These are phyloP conservation scores for Prionchulus punctatus DNA, from an alignment of 2,888 invertebrate genomes.

Conservation along the genomic window DNA sequence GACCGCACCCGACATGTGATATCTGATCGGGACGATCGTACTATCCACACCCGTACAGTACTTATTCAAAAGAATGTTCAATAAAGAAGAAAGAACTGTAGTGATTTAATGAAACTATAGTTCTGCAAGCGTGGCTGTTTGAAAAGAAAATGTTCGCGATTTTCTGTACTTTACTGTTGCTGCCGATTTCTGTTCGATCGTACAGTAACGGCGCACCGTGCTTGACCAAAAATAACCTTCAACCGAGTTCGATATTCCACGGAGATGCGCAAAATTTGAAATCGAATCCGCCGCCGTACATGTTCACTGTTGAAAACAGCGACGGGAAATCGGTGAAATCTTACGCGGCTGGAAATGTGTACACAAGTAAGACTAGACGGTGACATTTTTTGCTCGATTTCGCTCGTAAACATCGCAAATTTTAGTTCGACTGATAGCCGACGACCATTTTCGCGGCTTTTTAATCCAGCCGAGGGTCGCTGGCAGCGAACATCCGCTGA, in stretches of 20 bases:
- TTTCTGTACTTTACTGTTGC: no score
- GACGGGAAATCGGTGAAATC: neutral
- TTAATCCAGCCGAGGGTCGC: conserved; percentile 8
- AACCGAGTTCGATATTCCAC: conserved; percentile 4
- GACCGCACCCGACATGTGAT: no score
- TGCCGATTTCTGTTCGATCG: no score
- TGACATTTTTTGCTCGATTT: neutral
- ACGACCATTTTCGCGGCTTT: neutral
- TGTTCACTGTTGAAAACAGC: neutral
- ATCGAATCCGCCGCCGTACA: conserved; percentile 2
- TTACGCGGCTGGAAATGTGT: conserved; percentile 4
- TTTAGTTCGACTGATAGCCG: conserved; percentile 8
- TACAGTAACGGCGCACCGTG: conserved; percentile 13
- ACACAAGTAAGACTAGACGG: conserved; percentile 2
- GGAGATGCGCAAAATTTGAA: neutral
- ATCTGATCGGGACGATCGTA: no score
- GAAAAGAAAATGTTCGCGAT: no score
- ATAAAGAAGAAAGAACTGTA: no score
- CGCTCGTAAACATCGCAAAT: neutral
- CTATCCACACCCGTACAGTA: no score
- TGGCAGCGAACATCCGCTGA: conserved; percentile 9
- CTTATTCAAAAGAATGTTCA: no score
- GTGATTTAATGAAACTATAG: no score
- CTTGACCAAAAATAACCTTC: neutral
- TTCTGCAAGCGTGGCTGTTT: no score